Evolutionary conservation across 1,140 invertebrate species (phyloP).

Genomic region (Leptonema lineaticorne): DNA sequence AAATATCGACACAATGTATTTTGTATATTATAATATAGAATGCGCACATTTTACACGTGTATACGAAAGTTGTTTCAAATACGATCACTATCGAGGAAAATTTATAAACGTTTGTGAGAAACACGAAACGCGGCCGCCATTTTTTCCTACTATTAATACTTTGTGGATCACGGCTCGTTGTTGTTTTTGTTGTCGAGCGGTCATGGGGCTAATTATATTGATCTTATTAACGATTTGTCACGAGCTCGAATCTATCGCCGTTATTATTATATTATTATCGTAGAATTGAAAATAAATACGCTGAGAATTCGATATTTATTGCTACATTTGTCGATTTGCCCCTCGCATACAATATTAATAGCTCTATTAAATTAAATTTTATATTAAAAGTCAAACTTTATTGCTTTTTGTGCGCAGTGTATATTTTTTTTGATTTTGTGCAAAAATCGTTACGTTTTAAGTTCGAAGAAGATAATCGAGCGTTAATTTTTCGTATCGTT

Average conservation of each 20-base stretch:
- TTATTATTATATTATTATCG: neutral
- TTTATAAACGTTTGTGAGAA: constrained; percentile 18
- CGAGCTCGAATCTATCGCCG: constrained; percentile 8
- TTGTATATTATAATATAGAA: too few species aligned
- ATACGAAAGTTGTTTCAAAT: constrained; percentile 33
- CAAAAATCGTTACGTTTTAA: too few species aligned
- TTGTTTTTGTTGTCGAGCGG: too few species aligned
- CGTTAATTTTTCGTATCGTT: neutral
- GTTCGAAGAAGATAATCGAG: neutral
- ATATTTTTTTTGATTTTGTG: neutral
- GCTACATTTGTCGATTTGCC: neutral
- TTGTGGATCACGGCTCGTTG: constrained; percentile 17
- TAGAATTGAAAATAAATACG: neutral
- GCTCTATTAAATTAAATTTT: neutral
- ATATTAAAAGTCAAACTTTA: too few species aligned
- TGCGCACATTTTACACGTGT: constrained; percentile 23
- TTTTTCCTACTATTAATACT: constrained; percentile 13
- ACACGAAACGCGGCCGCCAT: constrained; percentile 11
- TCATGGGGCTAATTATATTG: constrained; percentile 22
- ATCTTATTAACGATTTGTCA: constrained; percentile 28
- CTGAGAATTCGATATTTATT: neutral
- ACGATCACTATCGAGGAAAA: constrained; percentile 29
- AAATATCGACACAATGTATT: too few species aligned
- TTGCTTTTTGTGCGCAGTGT: neutral
- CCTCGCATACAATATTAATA: neutral